Evolutionary conservation across 2,888 invertebrate species (phyloP), one percentile per base, ranked within the genome.

Genomic region (Lepidochrysops patricia): DNA sequence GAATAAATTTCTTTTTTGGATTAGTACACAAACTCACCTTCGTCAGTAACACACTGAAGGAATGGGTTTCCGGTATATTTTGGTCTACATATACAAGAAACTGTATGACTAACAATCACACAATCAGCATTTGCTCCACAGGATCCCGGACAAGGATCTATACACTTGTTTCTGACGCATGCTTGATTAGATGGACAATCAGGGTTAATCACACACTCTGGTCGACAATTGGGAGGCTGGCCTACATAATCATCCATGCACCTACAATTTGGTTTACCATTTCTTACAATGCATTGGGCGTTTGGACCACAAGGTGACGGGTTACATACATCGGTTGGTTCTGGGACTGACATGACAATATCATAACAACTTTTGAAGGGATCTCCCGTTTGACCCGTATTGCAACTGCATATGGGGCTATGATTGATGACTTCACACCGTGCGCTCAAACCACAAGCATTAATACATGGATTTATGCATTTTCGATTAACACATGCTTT

Each of bases 281-380:
- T 92, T 60, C 90, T 82, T 63, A 91, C 90, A 67, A 92, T 85
- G 73, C 96, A 96, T 64, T 93, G 84, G 2, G 96, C 91, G 76
- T 96, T 95, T 1, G 95, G 94, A 62, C 96, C 96, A 82, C 96
- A 96, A 0, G 96, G 96, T 37, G 94, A 93, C 61, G 95, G 94
- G 63, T 89, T 86, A 72, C 96, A 96, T 6, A 94, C 94, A 82
- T 71, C 84, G 67, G 68, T 80, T 68, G 72, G 80, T 74, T 70
- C 80, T 66, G 72, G 77, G 69, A 63, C 76, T 78, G 71, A 86
- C 76, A 70, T 65, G 9, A 77, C 62, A 57, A 92, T 82, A 67
- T 92, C 91, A 64, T 92, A 90, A 73, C 95, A 95, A 67, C 93
- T 92, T 74, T 92, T 92, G 82, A 95, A 95, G 58, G 95, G 95